Base-by-base conservation (phyloP, 2,113 vertebrate genomes). In the Nannobrachium achirus region DNA sequence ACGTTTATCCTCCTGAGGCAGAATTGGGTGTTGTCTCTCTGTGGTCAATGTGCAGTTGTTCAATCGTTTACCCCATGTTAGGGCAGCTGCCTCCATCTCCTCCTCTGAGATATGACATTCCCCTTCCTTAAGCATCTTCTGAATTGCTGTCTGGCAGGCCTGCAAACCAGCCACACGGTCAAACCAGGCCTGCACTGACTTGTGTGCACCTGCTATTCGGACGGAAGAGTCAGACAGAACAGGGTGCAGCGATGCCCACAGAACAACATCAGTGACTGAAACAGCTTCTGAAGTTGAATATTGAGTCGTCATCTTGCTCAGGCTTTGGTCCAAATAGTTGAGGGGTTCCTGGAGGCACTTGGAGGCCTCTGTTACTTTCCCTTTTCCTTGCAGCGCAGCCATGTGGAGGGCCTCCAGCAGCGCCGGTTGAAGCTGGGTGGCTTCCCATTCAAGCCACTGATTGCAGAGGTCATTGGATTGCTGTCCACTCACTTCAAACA, bases 241-340 rank as follows among this genome's bases (percentile, higher is more conserved):
- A 0, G 94, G 95, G 48, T 91, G 94, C 0, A 98, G 79, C 0
- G 95, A 86, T 1, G 91, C 94, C 95, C 95, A 98, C 59, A 98
- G 85, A 56, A 95, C 95, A 74, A 96, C 76, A 60, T 98, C 97
- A 40, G 93, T 95, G 40, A 95, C 83, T 8, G 94, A 92, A 51
- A 93, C 56, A 0, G 67, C 70, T 20, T 95, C 94, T n/a, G n/a
- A n/a, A n/a, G n/a, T n/a, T n/a, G n/a, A n/a, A n/a, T n/a, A n/a
- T n/a, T n/a, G n/a, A n/a, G n/a, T n/a, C n/a, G n/a, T n/a, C n/a
- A n/a, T n/a, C n/a, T n/a, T n/a, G n/a, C n/a, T n/a, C n/a, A n/a
- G n/a, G n/a, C n/a, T n/a, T n/a, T n/a, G n/a, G n/a, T n/a, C n/a
- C n/a, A n/a, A n/a, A n/a, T n/a, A n/a, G n/a, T n/a, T n/a, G n/a